Evolutionary conservation across 2,797 vertebrate species (phyloP).

Genomic region (Echiichthys vipera): DNA sequence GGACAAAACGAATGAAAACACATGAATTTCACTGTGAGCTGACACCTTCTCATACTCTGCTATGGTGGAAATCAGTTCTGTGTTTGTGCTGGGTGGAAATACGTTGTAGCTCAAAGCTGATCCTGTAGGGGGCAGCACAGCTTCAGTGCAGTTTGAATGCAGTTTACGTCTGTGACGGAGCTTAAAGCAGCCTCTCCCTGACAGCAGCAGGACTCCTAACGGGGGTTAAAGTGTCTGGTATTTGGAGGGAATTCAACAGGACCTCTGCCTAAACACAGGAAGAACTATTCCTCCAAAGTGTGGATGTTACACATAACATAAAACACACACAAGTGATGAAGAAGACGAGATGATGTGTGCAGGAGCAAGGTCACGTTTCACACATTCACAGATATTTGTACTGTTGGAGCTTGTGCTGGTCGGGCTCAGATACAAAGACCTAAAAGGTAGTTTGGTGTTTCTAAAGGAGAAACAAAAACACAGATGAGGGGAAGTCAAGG

Average conservation of each 20-base stretch:
- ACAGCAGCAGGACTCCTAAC: constrained; percentile 24
- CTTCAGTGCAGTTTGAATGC: constrained; percentile 29
- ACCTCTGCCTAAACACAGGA: not conserved
- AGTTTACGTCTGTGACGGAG: constrained; percentile 23
- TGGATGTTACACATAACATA: not conserved
- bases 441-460: constrained; percentile 20
- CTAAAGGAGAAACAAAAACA: constrained; percentile 10
- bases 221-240: constrained; percentile 2
- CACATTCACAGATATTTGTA: constrained; percentile 30
- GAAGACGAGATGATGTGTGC: not conserved
- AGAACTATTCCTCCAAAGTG: not conserved
- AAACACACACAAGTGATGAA: not conserved
- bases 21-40: not conserved
- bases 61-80: not conserved
- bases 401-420: constrained; percentile 42
- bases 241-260: constrained; percentile 1
- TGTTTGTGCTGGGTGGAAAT: constrained; percentile 31
- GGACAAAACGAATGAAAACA: constrained; percentile 25
- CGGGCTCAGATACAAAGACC: constrained; percentile 32
- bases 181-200: constrained; percentile 46
- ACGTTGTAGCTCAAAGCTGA: constrained; percentile 38
- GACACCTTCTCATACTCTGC: not conserved
- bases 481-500: constrained; percentile 37
- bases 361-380: constrained; percentile 17
- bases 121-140: constrained; percentile 53